Evolutionary conservation across 1,140 invertebrate genomes (phyloP).

Genomic region (Artemia franciscana): DNA sequence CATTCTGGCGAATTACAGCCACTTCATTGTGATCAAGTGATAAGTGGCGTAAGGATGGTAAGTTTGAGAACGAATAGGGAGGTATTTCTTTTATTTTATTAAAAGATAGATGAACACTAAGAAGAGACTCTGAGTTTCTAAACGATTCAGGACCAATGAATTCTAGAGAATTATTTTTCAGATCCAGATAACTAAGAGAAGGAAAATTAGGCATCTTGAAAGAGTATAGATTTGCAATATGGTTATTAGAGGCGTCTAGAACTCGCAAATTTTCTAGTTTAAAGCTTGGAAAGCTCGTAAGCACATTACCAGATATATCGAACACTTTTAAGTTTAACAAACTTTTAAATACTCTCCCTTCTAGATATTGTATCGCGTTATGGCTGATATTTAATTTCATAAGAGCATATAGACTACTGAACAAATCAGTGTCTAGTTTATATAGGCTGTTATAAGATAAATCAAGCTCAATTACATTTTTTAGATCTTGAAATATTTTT

Average conservation of each 20-base stretch:
- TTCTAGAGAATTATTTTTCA: conserved; percentile 3
- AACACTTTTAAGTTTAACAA: conserved; percentile 38
- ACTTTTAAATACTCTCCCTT: conserved; percentile 25
- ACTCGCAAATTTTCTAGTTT: conserved; percentile 15
- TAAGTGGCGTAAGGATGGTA: conserved; percentile 3
- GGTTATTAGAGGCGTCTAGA: conserved; percentile 18
- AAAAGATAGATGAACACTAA: conserved; percentile 14
- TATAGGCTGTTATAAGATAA: conserved; percentile 36
- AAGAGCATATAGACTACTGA: conserved; percentile 33
- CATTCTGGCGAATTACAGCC: conserved; percentile 33
- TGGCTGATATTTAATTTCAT: conserved; percentile 43
- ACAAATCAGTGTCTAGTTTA: conserved; percentile 26
- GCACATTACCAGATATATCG: conserved; percentile 48
- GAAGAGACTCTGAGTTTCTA: conserved; percentile 21
- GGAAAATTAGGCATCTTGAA: background rate
- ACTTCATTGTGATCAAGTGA: conserved; percentile 20
- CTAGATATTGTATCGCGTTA: conserved; percentile 31
- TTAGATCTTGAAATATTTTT: conserved; percentile 36
- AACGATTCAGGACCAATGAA: conserved; percentile 37
- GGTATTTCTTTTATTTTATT: conserved; percentile 14
- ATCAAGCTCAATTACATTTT: conserved; percentile 41
- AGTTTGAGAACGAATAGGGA: conserved; percentile 10
- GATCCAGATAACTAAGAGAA: background rate
- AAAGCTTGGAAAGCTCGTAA: conserved; percentile 38
- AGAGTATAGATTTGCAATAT: background rate